Percentiles rank a stretch among this genome's conserved stretches.
Conservation (phyloP, 2,888 invertebrate species). For the Caenorhabditis parvicauda region DNA sequence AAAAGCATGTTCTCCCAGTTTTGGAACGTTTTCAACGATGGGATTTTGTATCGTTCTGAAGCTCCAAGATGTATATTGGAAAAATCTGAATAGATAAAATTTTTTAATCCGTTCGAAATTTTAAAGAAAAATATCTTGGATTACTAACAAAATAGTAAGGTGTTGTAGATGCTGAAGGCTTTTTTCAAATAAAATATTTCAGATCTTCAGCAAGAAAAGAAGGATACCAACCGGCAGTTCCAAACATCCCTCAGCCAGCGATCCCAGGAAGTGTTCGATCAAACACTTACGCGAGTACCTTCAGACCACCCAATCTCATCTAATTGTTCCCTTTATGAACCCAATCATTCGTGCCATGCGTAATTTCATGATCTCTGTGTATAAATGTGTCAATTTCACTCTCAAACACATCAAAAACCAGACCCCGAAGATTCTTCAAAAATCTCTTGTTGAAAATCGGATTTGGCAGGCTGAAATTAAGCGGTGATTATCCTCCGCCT, state of each 20-base stretch:
- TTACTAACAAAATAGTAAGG: neutral
- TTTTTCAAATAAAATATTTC: too few species aligned
- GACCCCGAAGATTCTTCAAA: too few species aligned
- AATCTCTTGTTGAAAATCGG: too few species aligned
- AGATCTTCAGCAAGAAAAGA: conserved; percentile 37
- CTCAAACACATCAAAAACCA: too few species aligned
- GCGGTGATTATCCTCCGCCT: too few species aligned
- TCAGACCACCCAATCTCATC: conserved; percentile 20
- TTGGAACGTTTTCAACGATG: too few species aligned
- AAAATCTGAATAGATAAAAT: neutral
- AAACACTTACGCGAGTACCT: conserved; percentile 36
- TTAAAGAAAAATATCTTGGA: neutral
- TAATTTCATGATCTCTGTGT: neutral
- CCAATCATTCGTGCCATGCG: neutral
- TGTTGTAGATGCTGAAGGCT: neutral
- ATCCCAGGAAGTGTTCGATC: conserved; percentile 33
- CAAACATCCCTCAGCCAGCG: conserved; percentile 29
- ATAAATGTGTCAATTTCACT: too few species aligned
- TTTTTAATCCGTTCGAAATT: too few species aligned
- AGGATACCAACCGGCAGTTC: conserved; percentile 49
- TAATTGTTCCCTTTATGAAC: neutral
- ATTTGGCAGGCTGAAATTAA: too few species aligned
- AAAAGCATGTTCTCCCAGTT: too few species aligned
- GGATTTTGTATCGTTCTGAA: too few species aligned
- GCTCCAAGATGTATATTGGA: neutral